Base-by-base conservation (phyloP, 2,888 invertebrate species). In the Tinea semifulvella region DNA sequence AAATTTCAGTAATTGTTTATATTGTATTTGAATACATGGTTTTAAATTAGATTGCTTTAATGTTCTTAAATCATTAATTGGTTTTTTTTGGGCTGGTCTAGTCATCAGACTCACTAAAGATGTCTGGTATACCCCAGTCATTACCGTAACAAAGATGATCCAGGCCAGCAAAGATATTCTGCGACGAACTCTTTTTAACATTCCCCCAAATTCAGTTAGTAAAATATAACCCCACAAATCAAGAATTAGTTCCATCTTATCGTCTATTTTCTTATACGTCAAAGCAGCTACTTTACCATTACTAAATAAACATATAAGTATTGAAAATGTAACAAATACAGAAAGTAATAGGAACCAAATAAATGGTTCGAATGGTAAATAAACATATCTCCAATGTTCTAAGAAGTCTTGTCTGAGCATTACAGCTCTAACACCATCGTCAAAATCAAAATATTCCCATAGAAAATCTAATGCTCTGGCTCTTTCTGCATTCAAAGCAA, bases 341-440 rank as follows among this genome's bases (percentile, higher is more conserved):
- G 46, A 39, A 2, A 45, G 1, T 3, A 45, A 19, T 6, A 45
- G 8, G 7, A 36, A 27, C 48, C 48, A 49, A 31, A 43, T 40
- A 5, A 2, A 13, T 6, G 31, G 3, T 38, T 28, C 16, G 40
- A 47, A 49, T 17, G 42, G 42, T 17, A 45, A 13, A 14, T 45
- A 47, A 22, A 47, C 44, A 11, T 43, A 42, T 40, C 45, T 49
- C 49, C 49, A 49, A 13, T 44, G 42, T 28, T 47, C 44, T n/a
- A 48, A 7, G 18, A 47, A 35, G 11, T 18, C 14, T 14, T 35
- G 11, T 11, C 13, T 20, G 7, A 44, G 47, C 2, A 25, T 42
- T 11, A 46, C 6, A 17, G 25, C 27, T 13, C 42, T 40, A 6
- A 44, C 38, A 13, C 16, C 40, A 19, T 49, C 49, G 16, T 28